Conservation (phyloP, 92 coral and sea anemone species). For the Chrysogorgia sp. region DNA sequence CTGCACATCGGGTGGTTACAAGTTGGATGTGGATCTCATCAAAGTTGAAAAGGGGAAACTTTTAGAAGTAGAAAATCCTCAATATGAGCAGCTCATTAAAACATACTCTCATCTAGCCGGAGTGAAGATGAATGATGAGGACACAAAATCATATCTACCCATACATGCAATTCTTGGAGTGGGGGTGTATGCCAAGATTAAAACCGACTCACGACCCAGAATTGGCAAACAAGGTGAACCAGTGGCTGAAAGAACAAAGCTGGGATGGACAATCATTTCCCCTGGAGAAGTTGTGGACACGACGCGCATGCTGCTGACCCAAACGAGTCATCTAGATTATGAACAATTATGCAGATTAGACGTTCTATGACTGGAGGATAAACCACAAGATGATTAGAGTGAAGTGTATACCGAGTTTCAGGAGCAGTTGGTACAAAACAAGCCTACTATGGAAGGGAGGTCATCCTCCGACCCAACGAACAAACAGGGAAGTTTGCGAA, state of each 20-base stretch:
- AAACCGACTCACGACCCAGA: conserved; percentile 1
- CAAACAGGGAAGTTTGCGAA: conserved; percentile 46
- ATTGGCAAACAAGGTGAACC: conserved; percentile 10
- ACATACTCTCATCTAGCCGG: conserved; percentile 1
- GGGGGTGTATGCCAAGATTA: conserved; percentile 22
- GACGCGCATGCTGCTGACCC: conserved; percentile 46
- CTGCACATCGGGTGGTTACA: neutral
- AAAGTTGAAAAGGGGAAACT: conserved; percentile 6
- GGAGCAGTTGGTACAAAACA: conserved; percentile 71
- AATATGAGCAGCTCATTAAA: neutral
- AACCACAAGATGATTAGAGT: conserved; percentile 45
- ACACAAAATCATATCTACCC: neutral
- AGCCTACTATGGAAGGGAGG: conserved; percentile 60
- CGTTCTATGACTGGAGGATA: conserved; percentile 64
- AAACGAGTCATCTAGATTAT: conserved; percentile 52
- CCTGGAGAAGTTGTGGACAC: conserved; percentile 50
- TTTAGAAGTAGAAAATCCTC: neutral
- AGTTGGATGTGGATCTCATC: neutral
- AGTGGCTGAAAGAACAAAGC: neutral
- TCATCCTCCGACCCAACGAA: conserved; percentile 54
- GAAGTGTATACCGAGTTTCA: conserved; percentile 60
- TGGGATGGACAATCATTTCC: conserved; percentile 35
- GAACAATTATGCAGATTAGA: conserved; percentile 59
- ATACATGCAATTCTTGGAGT: conserved; percentile 25
- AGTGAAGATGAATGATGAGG: conserved; percentile 25